Evolutionary conservation across 2,888 invertebrate species (phyloP).

Genomic region (Leucophenga montana): DNA sequence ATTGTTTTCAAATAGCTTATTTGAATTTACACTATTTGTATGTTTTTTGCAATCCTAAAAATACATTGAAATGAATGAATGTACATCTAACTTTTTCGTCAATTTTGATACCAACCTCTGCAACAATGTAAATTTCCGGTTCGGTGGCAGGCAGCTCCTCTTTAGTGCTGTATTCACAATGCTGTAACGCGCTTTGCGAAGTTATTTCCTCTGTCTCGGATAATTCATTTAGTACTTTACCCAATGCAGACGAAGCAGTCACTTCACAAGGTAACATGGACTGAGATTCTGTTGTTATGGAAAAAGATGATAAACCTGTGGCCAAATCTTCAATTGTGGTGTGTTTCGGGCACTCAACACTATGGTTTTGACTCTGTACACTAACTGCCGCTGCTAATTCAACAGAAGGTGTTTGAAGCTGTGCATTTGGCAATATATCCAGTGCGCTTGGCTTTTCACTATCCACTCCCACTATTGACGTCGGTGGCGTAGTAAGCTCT

Average conservation of each 20-base stretch:
- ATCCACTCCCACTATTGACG: slow-evolving; percentile 34
- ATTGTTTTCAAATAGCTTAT: slow-evolving; percentile 34
- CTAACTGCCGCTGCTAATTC: background rate
- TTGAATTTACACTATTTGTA: background rate
- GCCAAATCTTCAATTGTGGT: slow-evolving; percentile 64
- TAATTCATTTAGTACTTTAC: slow-evolving; percentile 61
- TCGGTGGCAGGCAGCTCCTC: slow-evolving; percentile 24
- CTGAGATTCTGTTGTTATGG: slow-evolving; percentile 63
- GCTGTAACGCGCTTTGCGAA: slow-evolving; percentile 41
- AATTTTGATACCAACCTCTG: slow-evolving; percentile 38
- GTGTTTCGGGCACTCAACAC: slow-evolving; percentile 15
- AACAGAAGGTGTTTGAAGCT: background rate
- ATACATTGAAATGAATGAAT: background rate
- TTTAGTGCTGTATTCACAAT: slow-evolving; percentile 2
- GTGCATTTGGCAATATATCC: slow-evolving; percentile 30
- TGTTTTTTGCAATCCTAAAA: too few species aligned
- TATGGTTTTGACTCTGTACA: slow-evolving; percentile 29
- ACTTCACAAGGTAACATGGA: slow-evolving; percentile 59
- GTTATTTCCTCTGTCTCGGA: slow-evolving; percentile 57
- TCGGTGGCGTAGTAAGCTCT: slow-evolving; percentile 52
- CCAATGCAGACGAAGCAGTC: slow-evolving; percentile 61
- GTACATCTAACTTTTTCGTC: background rate
- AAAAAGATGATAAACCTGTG: slow-evolving; percentile 70
- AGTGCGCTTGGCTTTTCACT: slow-evolving; percentile 40
- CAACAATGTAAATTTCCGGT: background rate